phyloP scores from a whole-genome alignment of 2,888 invertebrate species.

The Baronia brevicornis region DNA sequence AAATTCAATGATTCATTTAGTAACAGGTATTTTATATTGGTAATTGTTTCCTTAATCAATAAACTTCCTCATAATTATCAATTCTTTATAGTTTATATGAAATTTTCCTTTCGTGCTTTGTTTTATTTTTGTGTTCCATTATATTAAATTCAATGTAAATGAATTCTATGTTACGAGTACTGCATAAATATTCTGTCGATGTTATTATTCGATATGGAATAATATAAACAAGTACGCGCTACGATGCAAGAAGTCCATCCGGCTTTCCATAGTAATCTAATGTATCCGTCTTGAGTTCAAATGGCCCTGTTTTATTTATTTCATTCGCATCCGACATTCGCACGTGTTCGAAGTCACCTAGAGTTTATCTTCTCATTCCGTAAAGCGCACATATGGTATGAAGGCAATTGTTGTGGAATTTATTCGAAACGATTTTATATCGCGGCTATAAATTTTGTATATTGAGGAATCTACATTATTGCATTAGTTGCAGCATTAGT shows the following conservation, averaged over 20 bases:
- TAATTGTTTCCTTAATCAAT: no score
- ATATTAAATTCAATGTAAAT: no score
- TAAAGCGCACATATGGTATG: slow-evolving; percentile 18
- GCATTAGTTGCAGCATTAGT: no score
- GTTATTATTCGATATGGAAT: slow-evolving; percentile 24
- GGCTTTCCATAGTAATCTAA: slow-evolving; percentile 22
- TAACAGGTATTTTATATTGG: no score
- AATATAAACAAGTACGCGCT: slow-evolving; percentile 22
- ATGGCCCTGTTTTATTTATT: slow-evolving; percentile 22
- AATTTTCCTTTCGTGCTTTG: no score
- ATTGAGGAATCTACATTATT: slow-evolving; percentile 15
- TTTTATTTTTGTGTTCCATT: no score
- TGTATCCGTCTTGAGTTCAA: slow-evolving; percentile 18
- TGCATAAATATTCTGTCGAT: slow-evolving; percentile 28
- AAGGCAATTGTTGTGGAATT: slow-evolving; percentile 24
- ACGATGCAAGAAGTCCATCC: slow-evolving; percentile 24
- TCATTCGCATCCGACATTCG: slow-evolving; percentile 16
- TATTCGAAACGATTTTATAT: slow-evolving; percentile 29
- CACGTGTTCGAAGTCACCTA: slow-evolving; percentile 13
- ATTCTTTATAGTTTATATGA: no score
- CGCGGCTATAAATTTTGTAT: slow-evolving; percentile 25
- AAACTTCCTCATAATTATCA: no score
- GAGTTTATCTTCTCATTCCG: slow-evolving; percentile 18
- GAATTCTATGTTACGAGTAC: no score
- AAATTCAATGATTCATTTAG: no score